phyloP scores from a whole-genome alignment of 2,797 vertebrate species.

The Chaetophractus vellerosus region DNA sequence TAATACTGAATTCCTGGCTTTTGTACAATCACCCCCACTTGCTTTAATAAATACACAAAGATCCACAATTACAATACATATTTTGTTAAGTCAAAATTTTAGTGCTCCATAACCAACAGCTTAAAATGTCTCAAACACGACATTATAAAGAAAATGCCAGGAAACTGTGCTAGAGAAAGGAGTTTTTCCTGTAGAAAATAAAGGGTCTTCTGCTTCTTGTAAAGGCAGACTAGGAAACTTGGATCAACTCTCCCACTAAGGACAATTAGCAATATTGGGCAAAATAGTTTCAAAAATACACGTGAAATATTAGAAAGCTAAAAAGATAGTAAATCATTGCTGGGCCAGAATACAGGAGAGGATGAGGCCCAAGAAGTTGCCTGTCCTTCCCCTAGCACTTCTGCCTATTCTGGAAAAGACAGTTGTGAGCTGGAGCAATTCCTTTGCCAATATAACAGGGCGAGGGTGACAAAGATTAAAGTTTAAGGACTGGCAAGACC shows the following conservation, averaged over 20 bases:
- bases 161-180: neutral
- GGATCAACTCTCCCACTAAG: neutral
- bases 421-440: neutral
- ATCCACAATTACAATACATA: neutral
- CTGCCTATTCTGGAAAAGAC: neutral
- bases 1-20: slow-evolving; percentile 1
- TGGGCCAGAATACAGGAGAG: neutral
- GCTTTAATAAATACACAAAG: neutral
- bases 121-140: neutral
- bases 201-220: neutral
- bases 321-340: neutral
- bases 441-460: neutral
- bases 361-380: too few species aligned
- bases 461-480: neutral
- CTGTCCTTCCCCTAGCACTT: neutral
- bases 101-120: neutral
- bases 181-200: neutral
- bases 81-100: slow-evolving; percentile 15
- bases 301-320: neutral
- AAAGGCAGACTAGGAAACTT: neutral
- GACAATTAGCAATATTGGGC: neutral
- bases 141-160: neutral
- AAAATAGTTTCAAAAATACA: neutral
- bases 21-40: neutral
- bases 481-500: neutral